A percentile compares a stretch with the other conserved stretches of the same genome.
Conservation (phyloP, 2,113 vertebrate species). For the Dryoscopus gambensis region DNA sequence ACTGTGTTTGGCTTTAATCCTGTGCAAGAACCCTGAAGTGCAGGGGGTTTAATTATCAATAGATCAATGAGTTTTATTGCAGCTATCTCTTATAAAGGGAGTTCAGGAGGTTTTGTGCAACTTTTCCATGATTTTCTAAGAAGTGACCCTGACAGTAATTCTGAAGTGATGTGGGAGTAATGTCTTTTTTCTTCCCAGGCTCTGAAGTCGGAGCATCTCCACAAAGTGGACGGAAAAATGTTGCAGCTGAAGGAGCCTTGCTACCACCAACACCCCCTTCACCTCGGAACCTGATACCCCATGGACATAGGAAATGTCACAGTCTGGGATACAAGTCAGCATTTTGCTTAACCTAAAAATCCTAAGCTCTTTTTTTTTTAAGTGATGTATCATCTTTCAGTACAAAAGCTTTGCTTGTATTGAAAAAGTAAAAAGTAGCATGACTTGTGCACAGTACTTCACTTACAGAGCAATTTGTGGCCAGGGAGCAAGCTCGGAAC, state of each 20-base stretch:
- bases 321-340: slow-evolving; percentile 97
- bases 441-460: not conserved
- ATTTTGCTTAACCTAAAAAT: not conserved
- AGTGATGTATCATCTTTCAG: not conserved
- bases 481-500: not conserved
- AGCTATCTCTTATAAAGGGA: not conserved
- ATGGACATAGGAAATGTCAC: slow-evolving; percentile 96
- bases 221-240: slow-evolving; percentile 82
- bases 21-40: not conserved
- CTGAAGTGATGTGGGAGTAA: not conserved
- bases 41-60: not conserved
- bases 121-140: not conserved
- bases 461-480: not conserved
- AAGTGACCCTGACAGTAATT: not conserved
- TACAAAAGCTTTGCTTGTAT: not conserved
- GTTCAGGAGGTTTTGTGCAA: not conserved
- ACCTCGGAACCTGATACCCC: slow-evolving; percentile 88
- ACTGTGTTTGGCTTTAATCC: not conserved
- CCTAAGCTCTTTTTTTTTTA: not conserved
- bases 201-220: slow-evolving; percentile 89
- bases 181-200: slow-evolving; percentile 63
- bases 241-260: slow-evolving; percentile 78
- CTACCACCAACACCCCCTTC: slow-evolving; percentile 90
- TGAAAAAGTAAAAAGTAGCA: not conserved
- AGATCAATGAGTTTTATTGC: not conserved